Evolutionary conservation across 2,797 vertebrate genomes (phyloP).

Genomic region (Alca torda): DNA sequence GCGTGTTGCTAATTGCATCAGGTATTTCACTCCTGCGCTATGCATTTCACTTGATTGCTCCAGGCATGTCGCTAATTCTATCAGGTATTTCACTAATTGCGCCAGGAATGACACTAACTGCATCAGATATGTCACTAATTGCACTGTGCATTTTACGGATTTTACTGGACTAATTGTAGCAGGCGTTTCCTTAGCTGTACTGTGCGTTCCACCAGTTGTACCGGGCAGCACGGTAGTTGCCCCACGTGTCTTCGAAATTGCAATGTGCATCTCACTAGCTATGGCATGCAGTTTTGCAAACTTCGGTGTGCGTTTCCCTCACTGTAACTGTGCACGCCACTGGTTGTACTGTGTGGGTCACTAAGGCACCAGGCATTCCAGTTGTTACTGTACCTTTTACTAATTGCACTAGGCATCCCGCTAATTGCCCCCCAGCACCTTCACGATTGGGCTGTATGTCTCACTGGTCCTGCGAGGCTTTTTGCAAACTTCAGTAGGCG

Average conservation of each 20-base stretch:
- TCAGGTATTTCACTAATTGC: neutral
- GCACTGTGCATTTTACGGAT: neutral
- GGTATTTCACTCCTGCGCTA: neutral
- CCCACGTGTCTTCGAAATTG: no score
- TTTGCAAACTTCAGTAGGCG: neutral
- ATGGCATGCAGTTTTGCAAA: fast-evolving
- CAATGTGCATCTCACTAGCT: no score
- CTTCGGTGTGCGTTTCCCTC: neutral
- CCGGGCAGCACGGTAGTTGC: neutral
- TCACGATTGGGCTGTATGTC: no score
- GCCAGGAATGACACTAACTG: neutral
- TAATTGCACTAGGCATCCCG: neutral
- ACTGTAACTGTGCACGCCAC: neutral
- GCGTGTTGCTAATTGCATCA: neutral
- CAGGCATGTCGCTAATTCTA: no score
- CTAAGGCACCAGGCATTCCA: neutral
- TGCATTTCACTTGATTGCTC: neutral
- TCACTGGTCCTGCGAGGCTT: neutral
- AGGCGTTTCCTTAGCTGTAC: no score
- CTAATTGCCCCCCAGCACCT: neutral
- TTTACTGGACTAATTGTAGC: no score
- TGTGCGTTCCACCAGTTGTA: neutral
- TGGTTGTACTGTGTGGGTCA: neutral
- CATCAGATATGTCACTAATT: no score
- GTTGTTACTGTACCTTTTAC: neutral